Base-by-base conservation (phyloP, 2,797 vertebrate genomes). In the Masticophis lateralis region DNA sequence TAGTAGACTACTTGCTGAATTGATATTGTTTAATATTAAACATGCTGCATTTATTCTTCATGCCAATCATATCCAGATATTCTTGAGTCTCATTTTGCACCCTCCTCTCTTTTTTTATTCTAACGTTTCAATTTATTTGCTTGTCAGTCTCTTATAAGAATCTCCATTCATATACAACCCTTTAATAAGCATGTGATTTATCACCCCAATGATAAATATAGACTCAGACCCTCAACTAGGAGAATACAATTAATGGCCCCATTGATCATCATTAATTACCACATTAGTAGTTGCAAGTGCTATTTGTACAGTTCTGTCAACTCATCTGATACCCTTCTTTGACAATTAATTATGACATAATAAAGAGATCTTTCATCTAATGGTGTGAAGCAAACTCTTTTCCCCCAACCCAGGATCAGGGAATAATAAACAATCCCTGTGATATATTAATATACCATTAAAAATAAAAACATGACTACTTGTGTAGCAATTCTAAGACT, bases 141-240 rank as follows among this genome's bases (percentile, higher is more conserved):
- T 89, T 90, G 94, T 74, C 90, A 96, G 89, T 95, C 88, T 91
- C 92, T 57, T 37, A 90, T 95, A 90, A 95, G 94, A 96, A 3
- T 8, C 56, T 93, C 86, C 92, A 37, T 93, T 96, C 55, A 95
- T 95, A 96, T 94, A 28, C 92, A 94, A 93, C 63, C 90, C 89
- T 56, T 94, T 93, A 96, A 97, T 96, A 95, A 51, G 18, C 91
- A 95, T 95, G 96, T 55, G n/a, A 94, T 94, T 95, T 97, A 91
- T 92, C 93, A 60, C 1, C 90, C 59, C 86, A 88, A 95, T 92
- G 87, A 93, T 88, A 90, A 89, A 60, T 3, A 60, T 51, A 92
- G 27, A 43, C 27, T 74, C 69, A 56, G 47, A 51, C 90, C 93
- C 89, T 86, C 93, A 92, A 51, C 2, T 90, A 0, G 89, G n/a